phyloP scores from a whole-genome alignment of 2,888 invertebrate species.

The Ommatoiulus sabulosus region DNA sequence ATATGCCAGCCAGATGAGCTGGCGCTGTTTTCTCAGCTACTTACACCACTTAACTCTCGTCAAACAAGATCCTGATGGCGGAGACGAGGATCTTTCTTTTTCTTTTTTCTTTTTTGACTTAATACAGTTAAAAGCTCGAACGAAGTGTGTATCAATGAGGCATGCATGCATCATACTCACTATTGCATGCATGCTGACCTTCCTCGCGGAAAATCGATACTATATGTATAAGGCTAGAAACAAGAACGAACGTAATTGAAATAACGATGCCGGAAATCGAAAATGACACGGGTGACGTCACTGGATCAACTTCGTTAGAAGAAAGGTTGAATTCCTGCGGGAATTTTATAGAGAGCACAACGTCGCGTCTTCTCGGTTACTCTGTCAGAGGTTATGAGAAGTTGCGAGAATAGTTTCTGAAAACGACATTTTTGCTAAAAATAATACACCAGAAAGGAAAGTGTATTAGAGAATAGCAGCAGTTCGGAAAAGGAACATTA shows the following conservation, averaged over 20 bases:
- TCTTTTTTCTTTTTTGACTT: too few species aligned
- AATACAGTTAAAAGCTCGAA: constrained; percentile 14
- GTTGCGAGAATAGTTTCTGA: too few species aligned
- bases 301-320: neutral
- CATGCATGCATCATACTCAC: neutral
- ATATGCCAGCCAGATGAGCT: constrained; percentile 35
- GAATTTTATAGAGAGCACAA: neutral
- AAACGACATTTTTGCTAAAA: too few species aligned
- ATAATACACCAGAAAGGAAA: too few species aligned
- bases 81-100: neutral
- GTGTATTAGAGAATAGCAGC: too few species aligned
- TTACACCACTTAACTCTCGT: constrained; percentile 2
- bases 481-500: too few species aligned
- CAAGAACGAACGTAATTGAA: neutral
- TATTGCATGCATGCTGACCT: neutral
- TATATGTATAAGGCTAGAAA: neutral
- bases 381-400: too few species aligned
- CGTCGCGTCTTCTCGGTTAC: too few species aligned
- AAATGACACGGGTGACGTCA: neutral
- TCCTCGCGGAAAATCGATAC: neutral
- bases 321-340: neutral
- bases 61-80: neutral
- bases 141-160: neutral
- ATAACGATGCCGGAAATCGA: constrained; percentile 23
- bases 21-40: constrained; percentile 17